These are phyloP conservation scores for Capra hircus DNA, from an alignment of 2,113 vertebrate genomes.

Conservation along the genomic window DNA sequence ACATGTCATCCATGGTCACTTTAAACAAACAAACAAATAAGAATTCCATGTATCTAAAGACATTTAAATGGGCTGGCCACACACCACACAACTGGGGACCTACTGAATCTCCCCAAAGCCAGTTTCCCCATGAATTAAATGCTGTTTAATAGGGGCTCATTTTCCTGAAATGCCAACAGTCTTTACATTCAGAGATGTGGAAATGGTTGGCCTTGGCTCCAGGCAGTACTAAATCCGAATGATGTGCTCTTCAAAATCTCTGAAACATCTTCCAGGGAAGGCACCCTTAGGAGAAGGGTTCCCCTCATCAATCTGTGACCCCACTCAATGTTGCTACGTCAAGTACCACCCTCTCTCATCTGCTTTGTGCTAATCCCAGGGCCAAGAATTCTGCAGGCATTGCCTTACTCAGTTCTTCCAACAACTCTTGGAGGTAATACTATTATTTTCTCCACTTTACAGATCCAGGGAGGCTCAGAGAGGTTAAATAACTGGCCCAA, in stretches of 20 bases:
- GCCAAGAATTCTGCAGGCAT: background rate
- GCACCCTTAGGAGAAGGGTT: background rate
- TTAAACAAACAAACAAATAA: background rate
- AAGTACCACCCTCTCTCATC: background rate
- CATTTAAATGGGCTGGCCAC: background rate
- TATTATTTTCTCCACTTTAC: background rate
- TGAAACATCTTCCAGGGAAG: background rate
- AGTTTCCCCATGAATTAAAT: background rate
- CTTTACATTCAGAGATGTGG: background rate
- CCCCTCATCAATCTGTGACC: background rate
- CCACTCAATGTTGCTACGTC: accelerated
- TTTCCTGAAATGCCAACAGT: background rate
- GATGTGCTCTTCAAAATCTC: background rate
- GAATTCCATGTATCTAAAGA: background rate
- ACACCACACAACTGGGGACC: too few relatives aligned
- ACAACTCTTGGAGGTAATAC: background rate
- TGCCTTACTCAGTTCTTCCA: background rate
- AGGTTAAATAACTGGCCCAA: background rate
- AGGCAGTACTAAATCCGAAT: background rate
- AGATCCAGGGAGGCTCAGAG: background rate
- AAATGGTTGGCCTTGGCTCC: background rate
- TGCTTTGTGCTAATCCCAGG: background rate
- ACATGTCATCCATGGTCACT: background rate
- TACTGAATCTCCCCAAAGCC: background rate
- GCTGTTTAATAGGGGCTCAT: background rate